These are phyloP conservation scores for Istiophorus platypterus DNA, from an alignment of 2,113 vertebrate genomes.

Conservation along the genomic window DNA sequence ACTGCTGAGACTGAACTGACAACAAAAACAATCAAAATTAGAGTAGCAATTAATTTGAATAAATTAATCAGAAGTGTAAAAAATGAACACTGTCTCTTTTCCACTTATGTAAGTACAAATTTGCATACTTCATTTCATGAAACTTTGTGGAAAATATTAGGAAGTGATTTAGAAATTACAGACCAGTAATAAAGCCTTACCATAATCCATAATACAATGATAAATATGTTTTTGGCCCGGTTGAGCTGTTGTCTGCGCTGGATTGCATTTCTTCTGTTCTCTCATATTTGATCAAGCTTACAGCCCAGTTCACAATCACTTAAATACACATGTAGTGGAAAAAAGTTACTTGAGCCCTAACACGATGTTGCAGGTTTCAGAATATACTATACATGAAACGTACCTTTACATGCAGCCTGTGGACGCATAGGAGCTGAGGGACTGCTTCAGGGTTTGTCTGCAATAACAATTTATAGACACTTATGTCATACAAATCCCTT, in stretches of 20 bases:
- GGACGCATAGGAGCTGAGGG: slow-evolving; percentile 16
- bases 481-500: slow-evolving; percentile 65
- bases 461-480: slow-evolving; percentile 18
- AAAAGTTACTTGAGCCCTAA: background rate
- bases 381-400: background rate
- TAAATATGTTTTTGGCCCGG: background rate
- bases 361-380: background rate
- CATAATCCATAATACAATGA: background rate
- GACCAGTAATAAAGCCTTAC: background rate
- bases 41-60: background rate
- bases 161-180: background rate
- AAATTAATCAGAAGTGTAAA: background rate
- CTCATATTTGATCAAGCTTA: background rate
- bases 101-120: background rate
- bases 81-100: background rate
- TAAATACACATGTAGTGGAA: background rate
- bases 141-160: background rate
- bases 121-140: background rate
- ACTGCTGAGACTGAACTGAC: background rate
- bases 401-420: background rate
- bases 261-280: background rate
- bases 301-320: background rate
- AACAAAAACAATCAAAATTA: background rate
- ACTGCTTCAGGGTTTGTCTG: too few relatives aligned
- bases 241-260: background rate